Evolutionary conservation across 2,888 invertebrate species (phyloP), one percentile per base, ranked within the genome.

Genomic region (Tinea pellionella): DNA sequence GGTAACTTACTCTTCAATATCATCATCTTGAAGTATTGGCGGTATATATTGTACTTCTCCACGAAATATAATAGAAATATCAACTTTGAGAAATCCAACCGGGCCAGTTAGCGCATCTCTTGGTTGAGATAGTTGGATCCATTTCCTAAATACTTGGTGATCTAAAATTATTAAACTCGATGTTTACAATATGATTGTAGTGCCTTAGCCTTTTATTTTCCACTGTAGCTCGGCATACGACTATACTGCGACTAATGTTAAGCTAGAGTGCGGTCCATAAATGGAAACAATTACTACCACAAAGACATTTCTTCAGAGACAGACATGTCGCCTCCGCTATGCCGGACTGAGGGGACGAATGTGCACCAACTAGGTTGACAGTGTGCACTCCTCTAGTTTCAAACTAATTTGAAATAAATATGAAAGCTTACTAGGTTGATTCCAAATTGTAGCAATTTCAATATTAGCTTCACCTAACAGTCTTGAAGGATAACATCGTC

Each of bases 111-210:
- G 75, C 2, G 86, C 83, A 64, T 89, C 90, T 32, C 91, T 89
- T 0, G 92, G 92, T 61, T 92, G 87, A 29, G 90, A 90, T 47
- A 96, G 78, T 69, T 93, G 91, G 0, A 93, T 94, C 96, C 96
- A 97, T 79, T 96, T 96, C 72, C 94, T 94, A 71, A 91, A 93
- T 69, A 94, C 93, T 72, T 93, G 92, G 69, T 93, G 96, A 78
- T 93, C 94, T 92, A 75, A 41, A 66, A 70, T 9, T 30, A 30
- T 30, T 30, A 30, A 30, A 30, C 6, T 8, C 16, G 7, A 8
- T 15, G 16, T 30, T 30, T 7, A 30, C n/a, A n/a, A n/a, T n/a
- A n/a, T n/a, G n/a, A n/a, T n/a, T n/a, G n/a, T n/a, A n/a, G n/a
- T n/a, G n/a, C n/a, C n/a, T n/a, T n/a, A n/a, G n/a, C n/a, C n/a